phyloP scores from a whole-genome alignment of 2,113 vertebrate genomes.

The Paramisgurnus dabryanus region DNA sequence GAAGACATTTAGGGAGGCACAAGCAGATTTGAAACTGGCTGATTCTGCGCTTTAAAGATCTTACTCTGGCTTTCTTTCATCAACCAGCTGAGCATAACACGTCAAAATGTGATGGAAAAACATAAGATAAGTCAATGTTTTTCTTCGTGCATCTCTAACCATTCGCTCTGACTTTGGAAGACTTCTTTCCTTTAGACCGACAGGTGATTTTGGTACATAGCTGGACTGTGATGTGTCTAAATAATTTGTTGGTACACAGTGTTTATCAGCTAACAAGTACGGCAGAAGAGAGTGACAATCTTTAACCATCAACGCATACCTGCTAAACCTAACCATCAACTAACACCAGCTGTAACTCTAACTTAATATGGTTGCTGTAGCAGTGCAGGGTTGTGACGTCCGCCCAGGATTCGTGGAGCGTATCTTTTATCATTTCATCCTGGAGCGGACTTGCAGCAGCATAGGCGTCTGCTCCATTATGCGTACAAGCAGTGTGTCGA shows the following conservation, averaged over 20 bases:
- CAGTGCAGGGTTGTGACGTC: slow-evolving; percentile 20
- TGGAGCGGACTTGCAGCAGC: slow-evolving; percentile 87
- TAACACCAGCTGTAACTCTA: slow-evolving; percentile 52
- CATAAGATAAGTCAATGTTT: slow-evolving; percentile 26
- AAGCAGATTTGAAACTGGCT: slow-evolving; percentile 41
- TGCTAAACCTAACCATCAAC: slow-evolving; percentile 38
- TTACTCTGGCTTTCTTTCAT: neutral
- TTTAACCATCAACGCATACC: neutral
- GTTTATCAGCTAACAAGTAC: slow-evolving; percentile 15
- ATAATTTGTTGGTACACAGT: slow-evolving; percentile 9
- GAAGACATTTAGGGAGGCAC: slow-evolving; percentile 53
- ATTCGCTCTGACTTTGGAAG: slow-evolving; percentile 15
- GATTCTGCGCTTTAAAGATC: slow-evolving; percentile 11
- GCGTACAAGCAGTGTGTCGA: slow-evolving; percentile 93
- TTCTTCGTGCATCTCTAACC: slow-evolving; percentile 40
- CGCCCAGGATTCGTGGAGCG: slow-evolving; percentile 11
- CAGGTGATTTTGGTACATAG: slow-evolving; percentile 52
- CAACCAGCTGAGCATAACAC: slow-evolving; percentile 40
- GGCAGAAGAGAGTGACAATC: neutral
- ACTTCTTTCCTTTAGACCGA: slow-evolving; percentile 29
- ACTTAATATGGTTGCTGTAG: slow-evolving; percentile 67
- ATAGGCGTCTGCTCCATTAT: slow-evolving; percentile 97
- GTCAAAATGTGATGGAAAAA: slow-evolving; percentile 36
- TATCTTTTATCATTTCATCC: slow-evolving; percentile 64
- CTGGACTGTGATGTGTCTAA: slow-evolving; percentile 34